Percentiles rank a stretch among this genome's conserved stretches.
Conservation (phyloP, 2,888 invertebrate species). For the Muscina levida region DNA sequence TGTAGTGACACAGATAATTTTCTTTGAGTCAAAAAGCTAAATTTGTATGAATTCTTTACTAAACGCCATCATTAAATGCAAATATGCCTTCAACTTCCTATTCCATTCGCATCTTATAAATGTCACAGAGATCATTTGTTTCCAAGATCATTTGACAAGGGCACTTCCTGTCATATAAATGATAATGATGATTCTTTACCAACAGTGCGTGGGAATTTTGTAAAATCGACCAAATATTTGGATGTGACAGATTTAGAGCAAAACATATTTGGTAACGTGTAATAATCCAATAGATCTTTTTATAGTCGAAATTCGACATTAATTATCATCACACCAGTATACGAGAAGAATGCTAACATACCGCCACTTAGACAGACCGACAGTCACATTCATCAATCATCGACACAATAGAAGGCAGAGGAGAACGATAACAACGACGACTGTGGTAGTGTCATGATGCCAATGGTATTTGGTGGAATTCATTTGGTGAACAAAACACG, state of each 20-base stretch:
- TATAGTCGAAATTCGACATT: background rate
- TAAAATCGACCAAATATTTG: background rate
- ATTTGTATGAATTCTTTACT: too few species aligned
- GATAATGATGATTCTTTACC: constrained; percentile 10
- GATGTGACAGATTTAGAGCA: constrained; percentile 7
- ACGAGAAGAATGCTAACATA: too few species aligned
- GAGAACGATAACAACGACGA: background rate
- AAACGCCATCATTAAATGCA: too few species aligned
- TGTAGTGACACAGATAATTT: too few species aligned
- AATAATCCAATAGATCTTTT: constrained; percentile 2
- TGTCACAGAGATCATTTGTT: too few species aligned
- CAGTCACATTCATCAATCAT: constrained; percentile 25
- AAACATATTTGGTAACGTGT: background rate
- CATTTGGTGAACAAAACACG: background rate
- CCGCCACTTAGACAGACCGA: background rate
- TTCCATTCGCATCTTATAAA: too few species aligned
- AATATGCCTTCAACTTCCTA: too few species aligned
- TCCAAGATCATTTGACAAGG: background rate
- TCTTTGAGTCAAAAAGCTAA: too few species aligned
- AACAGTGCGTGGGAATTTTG: background rate
- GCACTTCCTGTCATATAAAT: constrained; percentile 7
- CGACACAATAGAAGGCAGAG: constrained; percentile 3
- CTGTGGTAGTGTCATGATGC: background rate
- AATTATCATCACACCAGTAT: constrained; percentile 19
- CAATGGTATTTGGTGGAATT: too few species aligned